phyloP scores from a whole-genome alignment of 1,140 invertebrate genomes.

The Sesamia nonagrioides region DNA sequence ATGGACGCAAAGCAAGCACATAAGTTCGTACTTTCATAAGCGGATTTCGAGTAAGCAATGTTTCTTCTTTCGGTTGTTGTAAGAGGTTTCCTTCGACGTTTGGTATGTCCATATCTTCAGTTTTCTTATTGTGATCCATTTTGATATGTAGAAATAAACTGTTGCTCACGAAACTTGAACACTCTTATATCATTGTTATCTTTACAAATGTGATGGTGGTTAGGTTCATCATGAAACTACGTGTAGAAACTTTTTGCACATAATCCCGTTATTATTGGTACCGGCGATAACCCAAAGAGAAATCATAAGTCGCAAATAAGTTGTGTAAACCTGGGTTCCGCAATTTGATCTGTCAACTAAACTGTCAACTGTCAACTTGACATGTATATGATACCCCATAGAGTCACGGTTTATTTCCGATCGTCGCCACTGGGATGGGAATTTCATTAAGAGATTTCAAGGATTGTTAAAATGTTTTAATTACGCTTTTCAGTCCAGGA shows the following conservation, averaged over 20 bases:
- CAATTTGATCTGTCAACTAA: neutral
- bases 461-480: too few species aligned
- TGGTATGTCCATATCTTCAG: slow-evolving; percentile 70
- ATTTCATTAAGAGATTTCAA: too few species aligned
- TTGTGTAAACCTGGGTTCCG: neutral
- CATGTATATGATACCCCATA: too few species aligned
- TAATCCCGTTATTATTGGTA: slow-evolving; percentile 19
- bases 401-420: too few species aligned
- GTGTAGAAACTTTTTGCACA: slow-evolving; percentile 12
- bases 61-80: slow-evolving; percentile 76
- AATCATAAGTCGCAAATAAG: slow-evolving; percentile 16
- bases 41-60: slow-evolving; percentile 78
- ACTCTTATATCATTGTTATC: neutral
- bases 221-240: neutral
- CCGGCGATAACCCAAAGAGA: slow-evolving; percentile 24
- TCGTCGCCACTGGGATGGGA: too few species aligned
- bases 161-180: slow-evolving; percentile 23
- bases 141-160: slow-evolving; percentile 39
- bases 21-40: slow-evolving; percentile 96
- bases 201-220: neutral
- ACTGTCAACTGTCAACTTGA: slow-evolving; percentile 9
- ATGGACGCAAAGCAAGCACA: slow-evolving; percentile 95
- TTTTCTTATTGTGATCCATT: slow-evolving; percentile 69
- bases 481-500: too few species aligned
- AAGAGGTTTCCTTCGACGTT: slow-evolving; percentile 79